Evolutionary conservation across 1,140 invertebrate species (phyloP).

Genomic region (Calosoma granatense): DNA sequence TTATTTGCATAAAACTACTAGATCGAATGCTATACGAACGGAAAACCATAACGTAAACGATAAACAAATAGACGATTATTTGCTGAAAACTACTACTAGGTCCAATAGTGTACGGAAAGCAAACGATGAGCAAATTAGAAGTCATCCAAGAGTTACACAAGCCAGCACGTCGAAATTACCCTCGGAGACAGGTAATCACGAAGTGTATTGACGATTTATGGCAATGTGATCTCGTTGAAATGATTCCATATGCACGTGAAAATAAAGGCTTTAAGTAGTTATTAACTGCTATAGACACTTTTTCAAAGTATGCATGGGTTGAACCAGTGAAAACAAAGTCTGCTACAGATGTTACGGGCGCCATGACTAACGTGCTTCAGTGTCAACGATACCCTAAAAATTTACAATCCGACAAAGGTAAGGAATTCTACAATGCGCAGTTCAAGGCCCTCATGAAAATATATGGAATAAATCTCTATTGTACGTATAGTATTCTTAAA

Average conservation of each 20-base stretch:
- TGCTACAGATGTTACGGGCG: conserved; percentile 21
- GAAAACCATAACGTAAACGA: not conserved
- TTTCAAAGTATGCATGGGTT: conserved; percentile 36
- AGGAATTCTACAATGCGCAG: conserved; percentile 31
- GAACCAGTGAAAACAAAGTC: conserved; percentile 36
- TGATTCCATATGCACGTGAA: conserved; percentile 22
- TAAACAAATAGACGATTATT: not conserved
- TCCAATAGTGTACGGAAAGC: not conserved
- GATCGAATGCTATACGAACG: not conserved
- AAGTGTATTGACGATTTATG: conserved; percentile 29
- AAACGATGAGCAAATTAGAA: conserved; percentile 18
- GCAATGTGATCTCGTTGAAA: conserved; percentile 32
- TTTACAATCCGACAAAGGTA: conserved; percentile 33
- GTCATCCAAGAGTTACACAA: conserved; percentile 26
- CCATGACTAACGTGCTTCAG: conserved; percentile 24
- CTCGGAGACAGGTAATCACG: conserved; percentile 22
- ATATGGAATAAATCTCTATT: conserved; percentile 35
- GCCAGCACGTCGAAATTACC: conserved; percentile 26
- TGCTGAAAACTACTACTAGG: not conserved
- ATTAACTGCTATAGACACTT: conserved; percentile 36
- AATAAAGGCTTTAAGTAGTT: conserved; percentile 35
- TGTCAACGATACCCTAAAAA: conserved; percentile 26
- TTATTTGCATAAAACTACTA: not conserved
- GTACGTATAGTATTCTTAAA: conserved; percentile 35
- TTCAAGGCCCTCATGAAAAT: conserved; percentile 29